Percentiles rank a stretch among this genome's conserved stretches.
Evolutionary conservation across 2,113 vertebrate genomes (phyloP).

Genomic region (Muntiacus reevesi): DNA sequence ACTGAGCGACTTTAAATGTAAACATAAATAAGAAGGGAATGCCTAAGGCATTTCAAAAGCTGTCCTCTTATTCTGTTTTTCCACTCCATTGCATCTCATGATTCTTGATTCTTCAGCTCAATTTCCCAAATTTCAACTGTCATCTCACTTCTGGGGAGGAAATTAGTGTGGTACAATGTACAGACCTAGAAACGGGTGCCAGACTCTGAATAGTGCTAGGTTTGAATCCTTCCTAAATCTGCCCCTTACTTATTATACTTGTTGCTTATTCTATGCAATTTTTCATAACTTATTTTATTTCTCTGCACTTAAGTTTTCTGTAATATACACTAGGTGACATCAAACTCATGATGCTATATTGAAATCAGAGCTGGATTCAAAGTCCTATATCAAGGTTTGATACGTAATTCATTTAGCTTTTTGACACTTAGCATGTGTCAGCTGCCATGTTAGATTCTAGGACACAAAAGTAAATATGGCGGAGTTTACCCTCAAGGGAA

Average conservation of each 20-base stretch:
- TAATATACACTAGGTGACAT: background rate
- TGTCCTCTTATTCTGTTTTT: background rate
- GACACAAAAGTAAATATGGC: too few relatives aligned
- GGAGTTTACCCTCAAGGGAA: background rate
- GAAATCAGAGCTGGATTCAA: background rate
- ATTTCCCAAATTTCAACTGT: background rate
- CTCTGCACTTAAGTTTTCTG: background rate
- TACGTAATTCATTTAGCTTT: background rate
- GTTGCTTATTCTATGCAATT: background rate
- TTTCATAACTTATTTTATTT: background rate
- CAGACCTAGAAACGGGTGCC: background rate
- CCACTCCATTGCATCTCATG: background rate
- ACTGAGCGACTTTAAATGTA: background rate
- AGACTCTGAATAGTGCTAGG: background rate
- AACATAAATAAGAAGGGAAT: background rate
- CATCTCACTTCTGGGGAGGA: background rate
- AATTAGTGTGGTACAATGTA: background rate
- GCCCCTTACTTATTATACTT: background rate
- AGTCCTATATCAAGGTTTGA: background rate
- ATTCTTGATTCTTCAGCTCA: background rate
- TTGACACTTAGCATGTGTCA: background rate
- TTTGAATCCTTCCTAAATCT: background rate
- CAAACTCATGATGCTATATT: background rate
- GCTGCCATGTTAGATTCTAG: background rate
- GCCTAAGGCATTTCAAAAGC: background rate